Evolutionary conservation across 2,888 invertebrate species (phyloP).

Genomic region (Drosophila anomalata): DNA sequence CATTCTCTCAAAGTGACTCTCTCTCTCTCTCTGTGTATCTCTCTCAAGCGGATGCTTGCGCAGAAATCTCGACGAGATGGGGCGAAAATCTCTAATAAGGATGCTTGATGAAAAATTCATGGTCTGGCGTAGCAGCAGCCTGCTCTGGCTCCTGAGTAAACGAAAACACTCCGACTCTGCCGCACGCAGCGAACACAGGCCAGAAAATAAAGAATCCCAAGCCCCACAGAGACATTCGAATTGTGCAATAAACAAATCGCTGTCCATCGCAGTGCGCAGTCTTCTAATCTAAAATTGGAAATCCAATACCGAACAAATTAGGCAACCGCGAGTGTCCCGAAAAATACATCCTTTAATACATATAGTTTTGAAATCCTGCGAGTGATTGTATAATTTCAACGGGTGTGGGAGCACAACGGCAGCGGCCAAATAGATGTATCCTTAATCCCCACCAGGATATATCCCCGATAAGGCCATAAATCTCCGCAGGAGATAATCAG

Average conservation of each 20-base stretch:
- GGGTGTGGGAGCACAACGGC: conserved; percentile 60
- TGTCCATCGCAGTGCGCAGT: conserved; percentile 39
- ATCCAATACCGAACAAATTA: conserved; percentile 10
- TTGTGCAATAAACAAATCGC: conserved; percentile 60
- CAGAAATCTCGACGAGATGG: conserved; percentile 64
- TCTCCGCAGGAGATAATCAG: conserved; percentile 18
- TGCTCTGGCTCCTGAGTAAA: conserved; percentile 80
- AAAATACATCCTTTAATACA: not conserved
- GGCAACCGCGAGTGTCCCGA: conserved; percentile 58
- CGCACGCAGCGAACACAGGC: conserved; percentile 73
- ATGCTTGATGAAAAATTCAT: conserved; percentile 80
- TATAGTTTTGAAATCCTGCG: conserved; percentile 3
- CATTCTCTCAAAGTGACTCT: conserved; percentile 11
- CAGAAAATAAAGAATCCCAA: conserved; percentile 31
- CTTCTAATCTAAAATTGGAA: conserved; percentile 1
- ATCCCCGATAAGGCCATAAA: conserved; percentile 4
- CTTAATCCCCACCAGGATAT: conserved; percentile 19
- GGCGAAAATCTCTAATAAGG: conserved; percentile 75
- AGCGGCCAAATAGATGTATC: conserved; percentile 54
- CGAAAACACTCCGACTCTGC: conserved; percentile 81
- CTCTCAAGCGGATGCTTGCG: conserved; percentile 29
- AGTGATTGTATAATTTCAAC: conserved; percentile 68
- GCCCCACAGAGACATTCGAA: conserved; percentile 28
- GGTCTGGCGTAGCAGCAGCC: conserved; percentile 70
- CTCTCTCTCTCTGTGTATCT: conserved; percentile 37